Evolutionary conservation across 2,113 vertebrate species (phyloP).

Genomic region (Bucco capensis): DNA sequence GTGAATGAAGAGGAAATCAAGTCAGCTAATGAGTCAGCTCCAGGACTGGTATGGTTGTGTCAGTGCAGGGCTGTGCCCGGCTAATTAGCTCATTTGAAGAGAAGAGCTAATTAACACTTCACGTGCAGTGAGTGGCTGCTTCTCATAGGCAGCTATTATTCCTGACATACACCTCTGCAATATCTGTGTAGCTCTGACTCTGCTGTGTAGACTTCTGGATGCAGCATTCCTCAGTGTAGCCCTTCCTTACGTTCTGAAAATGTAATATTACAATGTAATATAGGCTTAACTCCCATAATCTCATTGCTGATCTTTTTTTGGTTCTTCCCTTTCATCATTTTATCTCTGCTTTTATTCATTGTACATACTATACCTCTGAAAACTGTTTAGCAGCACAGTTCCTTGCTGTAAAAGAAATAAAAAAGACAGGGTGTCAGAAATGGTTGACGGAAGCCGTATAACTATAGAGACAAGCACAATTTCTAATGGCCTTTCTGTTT

Average conservation of each 20-base stretch:
- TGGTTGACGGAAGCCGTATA: not conserved
- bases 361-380: not conserved
- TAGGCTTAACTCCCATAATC: not conserved
- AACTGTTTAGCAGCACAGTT: not conserved
- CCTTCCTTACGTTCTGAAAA: not conserved
- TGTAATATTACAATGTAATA: no score
- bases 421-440: not conserved
- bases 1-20: constrained; percentile 43
- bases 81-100: constrained; percentile 52
- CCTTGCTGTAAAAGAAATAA: not conserved
- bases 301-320: not conserved
- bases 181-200: not conserved
- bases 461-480: not conserved
- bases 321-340: not conserved
- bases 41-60: constrained; percentile 22
- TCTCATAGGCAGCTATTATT: not conserved
- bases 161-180: not conserved
- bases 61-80: not conserved
- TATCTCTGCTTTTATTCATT: not conserved
- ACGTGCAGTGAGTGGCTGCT: not conserved
- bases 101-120: constrained; percentile 42
- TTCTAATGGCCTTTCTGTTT: not conserved
- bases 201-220: not conserved
- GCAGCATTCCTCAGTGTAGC: not conserved
- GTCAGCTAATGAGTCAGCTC: constrained; percentile 49